A percentile compares a stretch with the other conserved stretches of the same genome.
These are phyloP conservation scores for Calyptomena viridis DNA, from an alignment of 2,113 vertebrate genomes.

Conservation along the genomic window DNA sequence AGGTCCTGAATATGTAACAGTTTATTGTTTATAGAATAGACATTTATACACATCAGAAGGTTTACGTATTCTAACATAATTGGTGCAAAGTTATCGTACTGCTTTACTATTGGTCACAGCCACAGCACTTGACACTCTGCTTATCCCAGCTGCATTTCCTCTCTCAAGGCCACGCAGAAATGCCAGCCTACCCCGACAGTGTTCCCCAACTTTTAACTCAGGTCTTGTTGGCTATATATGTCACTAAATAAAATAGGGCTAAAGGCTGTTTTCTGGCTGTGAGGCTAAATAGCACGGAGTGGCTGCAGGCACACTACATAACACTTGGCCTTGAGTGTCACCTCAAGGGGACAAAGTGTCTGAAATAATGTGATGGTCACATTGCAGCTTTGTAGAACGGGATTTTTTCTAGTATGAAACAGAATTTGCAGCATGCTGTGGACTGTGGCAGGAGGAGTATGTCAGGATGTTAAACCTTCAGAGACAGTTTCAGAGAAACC, in stretches of 20 bases:
- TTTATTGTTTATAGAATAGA: too few species aligned
- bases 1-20: too few species aligned
- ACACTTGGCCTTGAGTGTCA: not conserved
- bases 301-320: not conserved
- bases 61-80: too few species aligned
- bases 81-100: too few species aligned
- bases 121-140: too few species aligned
- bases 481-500: not conserved
- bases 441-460: not conserved
- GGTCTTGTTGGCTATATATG: not conserved
- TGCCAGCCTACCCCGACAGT: too few species aligned
- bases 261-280: not conserved
- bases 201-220: not conserved
- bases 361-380: not conserved
- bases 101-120: too few species aligned
- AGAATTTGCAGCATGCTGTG: not conserved
- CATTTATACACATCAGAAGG: too few species aligned
- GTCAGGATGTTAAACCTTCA: not conserved
- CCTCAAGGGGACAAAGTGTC: not conserved
- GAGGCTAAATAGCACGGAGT: not conserved
- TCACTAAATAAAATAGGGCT: not conserved
- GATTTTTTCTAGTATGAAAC: not conserved
- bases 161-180: too few species aligned
- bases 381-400: not conserved
- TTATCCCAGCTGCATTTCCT: too few species aligned